Evolutionary conservation across 1,140 invertebrate genomes (phyloP), one percentile per base, ranked within the genome.

Genomic region (Anastatus disparis): DNA sequence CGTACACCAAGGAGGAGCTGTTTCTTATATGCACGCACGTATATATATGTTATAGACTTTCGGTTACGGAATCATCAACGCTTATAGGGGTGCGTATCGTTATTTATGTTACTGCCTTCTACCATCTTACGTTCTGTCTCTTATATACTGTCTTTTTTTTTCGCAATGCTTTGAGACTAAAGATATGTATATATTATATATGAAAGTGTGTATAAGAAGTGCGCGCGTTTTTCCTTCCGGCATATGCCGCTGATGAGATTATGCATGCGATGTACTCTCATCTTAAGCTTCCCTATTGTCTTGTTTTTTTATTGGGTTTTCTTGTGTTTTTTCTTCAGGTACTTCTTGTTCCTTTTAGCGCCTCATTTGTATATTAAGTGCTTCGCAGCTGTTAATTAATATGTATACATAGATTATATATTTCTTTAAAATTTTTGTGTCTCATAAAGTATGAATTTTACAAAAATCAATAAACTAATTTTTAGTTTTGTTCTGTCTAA

Each of bases 31-130:
- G 22, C n/a, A 53, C n/a, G 31, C 10, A 53, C 20, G 31, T 40
- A n/a, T n/a, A 42, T 31, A 44, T 31, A 17, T 13, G 22, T 20
- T 3, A n/a, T n/a, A 22, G 26, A 27, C 64, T 67, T 67, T 67
- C 64, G 64, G 64, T 67, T 67, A 67, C 40, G 53, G 53, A 40
- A 56, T 44, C 62, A 42, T 67, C 52, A 31, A 27, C 27, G 42
- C 38, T 22, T n/a, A n/a, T n/a, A 68, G 42, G 65, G 65, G 65
- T 59, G 53, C 55, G 22, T 20, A 9, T 48, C 46, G 48, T 55
- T 65, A 53, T 65, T 42, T 55, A 53, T 44, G 27, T 55, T 55
- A n/a, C n/a, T n/a, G n/a, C n/a, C n/a, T n/a, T n/a, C n/a, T n/a
- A n/a, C n/a, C n/a, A n/a, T n/a, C n/a, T n/a, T n/a, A n/a, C n/a